Evolutionary conservation across 1,140 invertebrate genomes (phyloP), one percentile per base, ranked within the genome.

Genomic region (Copidosoma floridanum): DNA sequence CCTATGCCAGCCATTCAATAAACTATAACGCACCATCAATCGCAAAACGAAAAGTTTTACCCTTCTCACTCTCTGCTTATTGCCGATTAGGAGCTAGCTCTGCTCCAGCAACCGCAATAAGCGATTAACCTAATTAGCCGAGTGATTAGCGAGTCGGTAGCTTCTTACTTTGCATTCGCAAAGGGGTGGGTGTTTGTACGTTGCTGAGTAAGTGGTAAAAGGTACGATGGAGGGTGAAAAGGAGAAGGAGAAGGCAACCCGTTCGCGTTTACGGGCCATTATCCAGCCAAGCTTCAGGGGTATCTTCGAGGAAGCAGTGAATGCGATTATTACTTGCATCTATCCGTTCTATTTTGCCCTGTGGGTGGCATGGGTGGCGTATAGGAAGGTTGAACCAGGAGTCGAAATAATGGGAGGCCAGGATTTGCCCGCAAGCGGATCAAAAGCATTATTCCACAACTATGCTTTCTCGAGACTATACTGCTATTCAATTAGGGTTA

Each of bases 111-210:
- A 18, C 41, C 10, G 54, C 58, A 61, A 64, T 69, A 65, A 41
- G 53, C 67, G 62, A 69, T 71, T 69, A 68, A 67, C 66, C 64
- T 71, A 69, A 71, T 71, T 68, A 71, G 69, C 66, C 66, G 55
- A 41, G 63, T 54, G 65, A 71, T 71, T 68, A 69, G 67, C 61
- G 64, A 65, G 64, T 70, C 64, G 64, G 65, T 61, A 50, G 50
- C 62, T 37, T 59, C 40, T 47, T 46, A 47, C 48, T 0, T 2
- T 20, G 50, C 57, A 52, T 62, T 41, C 50, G 51, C 38, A n/a
- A n/a, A n/a, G n/a, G n/a, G n/a, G n/a, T n/a, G n/a, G 21, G 1
- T 41, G 29, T 52, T 58, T n/a, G 16, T n/a, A 32, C 11, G 38
- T 18, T 21, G 24, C 23, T n/a, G n/a, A n/a, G n/a, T n/a, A n/a